These are phyloP conservation scores for Drosophila meridiana DNA, from an alignment of 2,888 invertebrate species.

Conservation along the genomic window DNA sequence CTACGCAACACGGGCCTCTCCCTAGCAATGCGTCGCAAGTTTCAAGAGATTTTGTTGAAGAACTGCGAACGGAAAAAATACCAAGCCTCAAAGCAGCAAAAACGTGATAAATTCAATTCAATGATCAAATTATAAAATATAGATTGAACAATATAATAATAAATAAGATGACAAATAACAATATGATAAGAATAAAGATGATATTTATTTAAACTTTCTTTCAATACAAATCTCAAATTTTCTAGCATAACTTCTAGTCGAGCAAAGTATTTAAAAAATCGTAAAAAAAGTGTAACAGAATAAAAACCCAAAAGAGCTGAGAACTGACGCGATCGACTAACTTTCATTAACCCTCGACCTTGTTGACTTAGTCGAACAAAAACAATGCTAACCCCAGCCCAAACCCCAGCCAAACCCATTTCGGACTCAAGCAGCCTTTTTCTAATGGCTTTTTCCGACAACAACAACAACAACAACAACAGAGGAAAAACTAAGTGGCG, in stretches of 20 bases:
- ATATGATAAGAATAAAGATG: not conserved
- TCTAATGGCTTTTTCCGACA: conserved; percentile 67
- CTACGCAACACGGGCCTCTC: conserved; percentile 82
- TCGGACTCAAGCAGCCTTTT: conserved; percentile 61
- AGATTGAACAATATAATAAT: not conserved
- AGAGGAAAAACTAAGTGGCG: conserved; percentile 66
- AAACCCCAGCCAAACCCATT: conserved; percentile 45
- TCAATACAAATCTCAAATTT: not conserved
- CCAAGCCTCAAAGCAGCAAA: conserved; percentile 54
- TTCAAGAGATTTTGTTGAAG: conserved; percentile 71
- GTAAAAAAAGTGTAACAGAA: not conserved
- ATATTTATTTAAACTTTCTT: not conserved
- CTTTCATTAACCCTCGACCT: conserved; percentile 76
- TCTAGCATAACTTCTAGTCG: not conserved
- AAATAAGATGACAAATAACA: not conserved
- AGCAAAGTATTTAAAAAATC: not conserved
- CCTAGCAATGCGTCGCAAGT: conserved; percentile 69
- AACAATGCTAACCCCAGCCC: conserved; percentile 58
- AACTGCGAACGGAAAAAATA: conserved; percentile 63
- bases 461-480: conserved; percentile 27
- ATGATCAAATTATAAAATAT: conserved; percentile 45
- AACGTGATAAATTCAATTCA: conserved; percentile 63
- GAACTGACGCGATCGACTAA: conserved; percentile 31
- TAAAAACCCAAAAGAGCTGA: conserved; percentile 14
- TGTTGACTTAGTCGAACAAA: conserved; percentile 76